Evolutionary conservation across 2,888 invertebrate genomes (phyloP), one percentile per base, ranked within the genome.

Genomic region (Parnassius orleans): DNA sequence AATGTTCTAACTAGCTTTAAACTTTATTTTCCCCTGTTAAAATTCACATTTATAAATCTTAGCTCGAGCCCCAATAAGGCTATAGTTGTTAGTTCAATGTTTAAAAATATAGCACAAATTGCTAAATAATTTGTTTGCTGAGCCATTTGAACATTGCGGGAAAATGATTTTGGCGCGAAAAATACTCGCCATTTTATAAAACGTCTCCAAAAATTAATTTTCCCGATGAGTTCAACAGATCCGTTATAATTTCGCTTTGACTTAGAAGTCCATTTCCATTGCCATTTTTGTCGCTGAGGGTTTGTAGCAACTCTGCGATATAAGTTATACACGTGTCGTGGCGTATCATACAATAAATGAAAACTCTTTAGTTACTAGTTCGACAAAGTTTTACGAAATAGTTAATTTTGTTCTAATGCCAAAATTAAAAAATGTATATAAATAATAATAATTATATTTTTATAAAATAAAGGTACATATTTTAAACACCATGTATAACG

Each of bases 191-290:
- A 46, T 58, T 65, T 53, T 56, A 42, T 42, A 44, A 56, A 60
- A 46, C 48, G 44, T 64, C 63, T 65, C 68, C 65, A 77, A 77
- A 78, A 74, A 76, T 15, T 42, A 66, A 68, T 78, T 83, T 84
- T 81, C 85, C 86, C 82, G 74, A 80, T 81, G 80, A 78, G 83
- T 84, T 84, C 80, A 78, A 71, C 77, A 68, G 68, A 67, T 64
- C 68, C 65, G 58, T 69, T 72, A 67, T 69, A 72, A 72, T 83
- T 83, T 80, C 73, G 90, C 89, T 87, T 88, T 80, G 87, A 87
- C 83, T 79, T 84, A 86, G 81, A 84, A 74, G 80, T 85, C 81
- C 79, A 73, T 70, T 70, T 83, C 81, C 87, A 84, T 83, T 74
- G 78, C 79, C 84, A 85, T 81, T 72, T 76, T 80, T 74, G 78